Conservation (phyloP, 2,797 vertebrate genomes). For the Megalops cyprinoides region DNA sequence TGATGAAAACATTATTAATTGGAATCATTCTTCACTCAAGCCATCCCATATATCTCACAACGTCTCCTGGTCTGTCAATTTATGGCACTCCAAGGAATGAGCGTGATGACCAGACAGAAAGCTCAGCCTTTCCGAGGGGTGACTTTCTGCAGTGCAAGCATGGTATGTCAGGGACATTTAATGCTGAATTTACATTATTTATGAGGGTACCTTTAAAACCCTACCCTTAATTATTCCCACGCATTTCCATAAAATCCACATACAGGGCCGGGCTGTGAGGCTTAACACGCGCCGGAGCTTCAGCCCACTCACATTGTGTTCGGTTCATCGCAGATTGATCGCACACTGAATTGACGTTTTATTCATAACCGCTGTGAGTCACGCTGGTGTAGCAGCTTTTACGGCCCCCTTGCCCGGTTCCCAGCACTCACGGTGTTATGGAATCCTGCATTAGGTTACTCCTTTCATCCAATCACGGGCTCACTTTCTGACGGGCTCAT, state of each 20-base stretch:
- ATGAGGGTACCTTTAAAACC: conserved; percentile 74
- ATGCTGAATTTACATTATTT: conserved; percentile 78
- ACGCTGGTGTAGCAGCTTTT: conserved; percentile 70
- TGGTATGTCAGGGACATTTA: conserved; percentile 73
- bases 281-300: conserved; percentile 22
- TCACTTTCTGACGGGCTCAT: conserved; percentile 46
- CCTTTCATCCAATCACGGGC: conserved; percentile 66
- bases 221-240: conserved; percentile 71
- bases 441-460: conserved; percentile 71
- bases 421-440: conserved; percentile 61
- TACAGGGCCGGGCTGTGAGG: conserved; percentile 42
- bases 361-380: conserved; percentile 61
- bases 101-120: conserved; percentile 71
- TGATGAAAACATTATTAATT: conserved; percentile 59
- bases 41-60: conserved; percentile 64
- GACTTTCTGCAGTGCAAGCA: conserved; percentile 74
- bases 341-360: conserved; percentile 50
- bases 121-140: conserved; percentile 68
- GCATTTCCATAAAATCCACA: conserved; percentile 66
- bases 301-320: conserved; percentile 9
- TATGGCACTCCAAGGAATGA: conserved; percentile 68
- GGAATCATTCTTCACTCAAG: conserved; percentile 58
- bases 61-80: conserved; percentile 71
- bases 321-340: conserved; percentile 64
- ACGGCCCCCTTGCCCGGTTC: conserved; percentile 56